Conservation (phyloP, 2,888 invertebrate species). For the Dione vanillae region DNA sequence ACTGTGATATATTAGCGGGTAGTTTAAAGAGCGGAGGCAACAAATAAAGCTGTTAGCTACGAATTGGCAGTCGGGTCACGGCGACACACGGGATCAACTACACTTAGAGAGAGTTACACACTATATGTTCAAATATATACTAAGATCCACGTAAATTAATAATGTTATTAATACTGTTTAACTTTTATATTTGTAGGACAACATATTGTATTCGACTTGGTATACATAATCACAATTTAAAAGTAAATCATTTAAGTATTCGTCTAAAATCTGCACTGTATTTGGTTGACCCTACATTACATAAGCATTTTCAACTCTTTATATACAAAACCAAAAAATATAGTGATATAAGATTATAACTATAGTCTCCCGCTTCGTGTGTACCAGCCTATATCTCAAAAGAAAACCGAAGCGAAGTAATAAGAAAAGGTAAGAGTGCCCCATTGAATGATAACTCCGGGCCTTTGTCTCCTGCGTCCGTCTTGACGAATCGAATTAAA, state of each 20-base stretch:
- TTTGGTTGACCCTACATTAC: background rate
- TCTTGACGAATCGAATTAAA: conserved; percentile 85
- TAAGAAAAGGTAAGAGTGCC: conserved; percentile 84
- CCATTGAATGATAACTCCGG: conserved; percentile 84
- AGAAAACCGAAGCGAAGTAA: conserved; percentile 79
- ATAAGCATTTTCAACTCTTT: no score
- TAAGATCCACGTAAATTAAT: conserved; percentile 8
- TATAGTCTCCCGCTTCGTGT: conserved; percentile 52
- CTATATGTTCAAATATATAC: conserved; percentile 47
- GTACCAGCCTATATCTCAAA: conserved; percentile 64
- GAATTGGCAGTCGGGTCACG: conserved; percentile 79
- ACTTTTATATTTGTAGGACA: background rate
- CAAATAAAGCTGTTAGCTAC: conserved; percentile 79
- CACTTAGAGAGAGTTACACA: conserved; percentile 59
- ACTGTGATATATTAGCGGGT: conserved; percentile 44
- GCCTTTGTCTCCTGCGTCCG: conserved; percentile 81
- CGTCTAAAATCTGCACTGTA: background rate
- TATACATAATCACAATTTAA: background rate
- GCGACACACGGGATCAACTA: conserved; percentile 75
- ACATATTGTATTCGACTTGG: background rate
- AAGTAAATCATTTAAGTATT: background rate
- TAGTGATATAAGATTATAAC: background rate
- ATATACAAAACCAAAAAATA: background rate
- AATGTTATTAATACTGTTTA: background rate
- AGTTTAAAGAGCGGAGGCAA: conserved; percentile 59